These are phyloP conservation scores for Orchestia grillus DNA, from an alignment of 1,140 invertebrate species.

Conservation along the genomic window DNA sequence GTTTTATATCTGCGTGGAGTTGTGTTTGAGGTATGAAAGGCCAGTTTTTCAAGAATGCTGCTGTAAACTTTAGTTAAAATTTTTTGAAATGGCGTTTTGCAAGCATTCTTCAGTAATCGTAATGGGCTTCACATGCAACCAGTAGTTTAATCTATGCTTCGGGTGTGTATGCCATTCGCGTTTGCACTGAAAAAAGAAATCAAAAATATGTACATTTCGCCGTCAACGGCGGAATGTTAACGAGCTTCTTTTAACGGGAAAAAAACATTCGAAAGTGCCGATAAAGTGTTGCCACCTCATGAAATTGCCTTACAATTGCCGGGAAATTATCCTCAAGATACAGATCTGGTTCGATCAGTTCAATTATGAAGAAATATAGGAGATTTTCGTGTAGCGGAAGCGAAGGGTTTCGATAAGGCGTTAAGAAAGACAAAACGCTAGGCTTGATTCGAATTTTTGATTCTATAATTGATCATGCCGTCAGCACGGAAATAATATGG, in stretches of 20 bases:
- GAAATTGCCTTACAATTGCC: background rate
- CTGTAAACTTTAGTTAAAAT: too few species aligned
- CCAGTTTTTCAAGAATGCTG: too few species aligned
- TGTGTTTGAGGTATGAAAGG: too few species aligned
- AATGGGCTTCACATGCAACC: too few species aligned
- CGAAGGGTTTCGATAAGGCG: background rate
- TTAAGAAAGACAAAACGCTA: background rate
- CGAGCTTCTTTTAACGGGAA: background rate
- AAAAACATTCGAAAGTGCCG: background rate
- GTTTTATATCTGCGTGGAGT: too few species aligned
- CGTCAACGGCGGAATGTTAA: background rate
- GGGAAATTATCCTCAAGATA: background rate
- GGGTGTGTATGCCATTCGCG: background rate
- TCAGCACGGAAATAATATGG: background rate
- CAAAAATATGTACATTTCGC: background rate
- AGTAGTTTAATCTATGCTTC: background rate
- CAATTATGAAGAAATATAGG: constrained; percentile 13
- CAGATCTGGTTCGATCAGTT: background rate
- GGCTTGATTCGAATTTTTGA: background rate
- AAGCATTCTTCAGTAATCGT: too few species aligned
- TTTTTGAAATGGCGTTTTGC: too few species aligned
- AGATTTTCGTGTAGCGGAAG: background rate
- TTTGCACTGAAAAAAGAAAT: background rate
- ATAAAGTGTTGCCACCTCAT: constrained; percentile 4
- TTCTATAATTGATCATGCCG: background rate